Evolutionary conservation across 2,113 vertebrate genomes (phyloP).

Genomic region (Takifugu flavidus): DNA sequence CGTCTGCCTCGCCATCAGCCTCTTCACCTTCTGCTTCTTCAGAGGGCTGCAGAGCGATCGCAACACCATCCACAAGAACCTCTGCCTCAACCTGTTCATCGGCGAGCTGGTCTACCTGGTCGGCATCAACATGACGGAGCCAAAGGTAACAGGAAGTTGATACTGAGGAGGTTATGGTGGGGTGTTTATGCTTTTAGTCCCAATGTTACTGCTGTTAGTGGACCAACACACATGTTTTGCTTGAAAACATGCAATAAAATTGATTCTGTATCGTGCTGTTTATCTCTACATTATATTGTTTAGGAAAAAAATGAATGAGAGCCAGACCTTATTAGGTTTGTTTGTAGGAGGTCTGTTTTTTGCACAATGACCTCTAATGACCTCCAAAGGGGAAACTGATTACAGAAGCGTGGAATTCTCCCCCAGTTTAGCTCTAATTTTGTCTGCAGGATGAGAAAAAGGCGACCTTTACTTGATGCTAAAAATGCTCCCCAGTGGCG

Average conservation of each 20-base stretch:
- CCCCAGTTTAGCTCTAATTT: too few species aligned
- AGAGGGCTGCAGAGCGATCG: slow-evolving; percentile 94
- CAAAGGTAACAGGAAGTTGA: slow-evolving; percentile 73
- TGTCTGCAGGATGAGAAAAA: not conserved
- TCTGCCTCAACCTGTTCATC: slow-evolving; percentile 97
- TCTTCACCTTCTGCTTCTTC: slow-evolving; percentile 99
- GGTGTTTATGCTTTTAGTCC: slow-evolving; percentile 6
- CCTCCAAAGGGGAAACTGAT: too few species aligned
- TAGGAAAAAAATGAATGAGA: not conserved
- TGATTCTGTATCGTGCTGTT: not conserved
- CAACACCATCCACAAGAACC: slow-evolving; percentile 99
- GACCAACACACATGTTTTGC: too few species aligned
- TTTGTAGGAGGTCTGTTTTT: not conserved
- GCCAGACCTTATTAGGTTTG: not conserved
- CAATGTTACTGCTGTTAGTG: not conserved
- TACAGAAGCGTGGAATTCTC: too few species aligned
- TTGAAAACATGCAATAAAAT: not conserved
- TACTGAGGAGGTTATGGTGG: not conserved
- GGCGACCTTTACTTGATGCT: not conserved
- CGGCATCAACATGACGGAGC: slow-evolving; percentile 96
- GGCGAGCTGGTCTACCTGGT: slow-evolving; percentile 96
- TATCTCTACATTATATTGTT: not conserved
- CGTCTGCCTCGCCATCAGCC: slow-evolving; percentile 95
- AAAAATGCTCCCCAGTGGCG: too few species aligned
- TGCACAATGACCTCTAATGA: too few species aligned